Base-by-base conservation (phyloP, 2,888 invertebrate species). In the Apodemia hepburni region DNA sequence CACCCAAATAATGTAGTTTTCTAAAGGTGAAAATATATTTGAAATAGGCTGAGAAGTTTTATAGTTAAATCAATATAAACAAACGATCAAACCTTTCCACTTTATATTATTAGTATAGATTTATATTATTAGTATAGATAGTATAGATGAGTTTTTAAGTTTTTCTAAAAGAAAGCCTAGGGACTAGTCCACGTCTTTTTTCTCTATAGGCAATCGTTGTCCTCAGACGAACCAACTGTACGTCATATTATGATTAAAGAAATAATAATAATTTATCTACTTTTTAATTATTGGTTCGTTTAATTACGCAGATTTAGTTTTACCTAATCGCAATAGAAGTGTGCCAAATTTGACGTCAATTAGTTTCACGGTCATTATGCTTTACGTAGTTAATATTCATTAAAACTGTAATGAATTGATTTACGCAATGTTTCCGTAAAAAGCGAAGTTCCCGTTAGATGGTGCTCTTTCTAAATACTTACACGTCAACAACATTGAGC, bases 341-440 rank as follows among this genome's bases (percentile, higher is more conserved):
- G 29, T 57, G 54, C 27, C 54, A 57, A 57, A 57, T 27, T 57
- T 15, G 27, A 29, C 27, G 29, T 15, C 54, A 29, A 57, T 57
- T 29, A 29, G 54, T 57, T 57, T 27, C 54, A 15, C 54, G 29
- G 54, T 27, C 54, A 57, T 57, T 57, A 29, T 15, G 15, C 54
- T 57, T 54, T 57, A 57, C 54, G 54, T 57, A 57, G 29, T 57
- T 57, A 27, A 57, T 27, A 57, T 57, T 29, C 54, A 57, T 47
- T 47, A 47, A 47, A 47, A 47, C 45, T 47, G 45, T 47, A 47
- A 47, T 47, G n/a, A 47, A 27, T 57, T 57, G 27, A 27, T 57
- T 27, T 27, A 27, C 22, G 54, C 22, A 27, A 15, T 29, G 27
- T 29, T 54, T 54, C 27, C 54, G 54, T 29, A 15, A n/a, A 45